Percentiles rank a stretch among this genome's conserved stretches.
These are phyloP conservation scores for Muraenolepis orangiensis DNA, from an alignment of 2,797 vertebrate genomes.

Conservation along the genomic window DNA sequence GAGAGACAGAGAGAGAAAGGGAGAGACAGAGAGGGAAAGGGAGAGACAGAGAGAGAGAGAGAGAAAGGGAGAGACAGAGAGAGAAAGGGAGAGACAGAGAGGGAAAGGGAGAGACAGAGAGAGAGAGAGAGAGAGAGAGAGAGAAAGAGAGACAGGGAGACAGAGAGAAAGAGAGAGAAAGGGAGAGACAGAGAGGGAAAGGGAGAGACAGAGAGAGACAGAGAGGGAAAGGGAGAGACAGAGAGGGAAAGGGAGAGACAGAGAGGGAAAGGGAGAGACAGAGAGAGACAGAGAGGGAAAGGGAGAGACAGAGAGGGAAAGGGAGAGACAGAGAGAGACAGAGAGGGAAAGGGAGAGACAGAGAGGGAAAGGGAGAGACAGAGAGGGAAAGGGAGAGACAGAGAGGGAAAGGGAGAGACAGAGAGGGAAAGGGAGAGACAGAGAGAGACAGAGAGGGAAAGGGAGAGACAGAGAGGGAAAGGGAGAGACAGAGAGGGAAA, in stretches of 20 bases:
- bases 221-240: slow-evolving; percentile 25
- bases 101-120: slow-evolving; percentile 25
- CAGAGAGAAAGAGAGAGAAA: slow-evolving; percentile 27
- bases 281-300: slow-evolving; percentile 6
- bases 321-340: slow-evolving; percentile 24
- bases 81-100: slow-evolving; percentile 23
- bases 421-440: neutral
- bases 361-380: slow-evolving; percentile 20
- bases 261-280: slow-evolving; percentile 1
- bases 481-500: slow-evolving; percentile 1
- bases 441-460: slow-evolving; percentile 25
- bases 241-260: slow-evolving; percentile 20
- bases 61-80: slow-evolving; percentile 26
- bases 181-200: slow-evolving; percentile 25
- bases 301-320: slow-evolving; percentile 20
- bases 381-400: slow-evolving; percentile 1
- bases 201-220: slow-evolving; percentile 24
- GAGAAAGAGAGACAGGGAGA: too few relatives aligned
- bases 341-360: slow-evolving; percentile 25
- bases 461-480: slow-evolving; percentile 14
- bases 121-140: slow-evolving; percentile 26
- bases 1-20: slow-evolving; percentile 22
- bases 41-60: slow-evolving; percentile 27
- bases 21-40: slow-evolving; percentile 27
- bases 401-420: slow-evolving; percentile 13